phyloP scores from a whole-genome alignment of 2,797 vertebrate species.

The Sparus aurata region DNA sequence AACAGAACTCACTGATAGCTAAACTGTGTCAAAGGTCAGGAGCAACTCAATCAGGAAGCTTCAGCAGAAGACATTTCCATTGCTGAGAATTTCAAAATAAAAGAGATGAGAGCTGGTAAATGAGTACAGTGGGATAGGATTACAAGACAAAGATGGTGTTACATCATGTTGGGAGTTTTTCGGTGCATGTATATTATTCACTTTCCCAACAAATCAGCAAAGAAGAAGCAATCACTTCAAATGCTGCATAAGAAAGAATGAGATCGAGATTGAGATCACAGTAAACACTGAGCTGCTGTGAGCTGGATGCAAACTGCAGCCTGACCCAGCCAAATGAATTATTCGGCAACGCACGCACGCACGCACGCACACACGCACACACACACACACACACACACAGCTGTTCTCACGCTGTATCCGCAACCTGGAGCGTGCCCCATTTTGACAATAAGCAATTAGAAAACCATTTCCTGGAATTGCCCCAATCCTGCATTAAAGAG shows the following conservation, averaged over 20 bases:
- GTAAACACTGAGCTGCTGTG: constrained; percentile 28
- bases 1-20: not conserved
- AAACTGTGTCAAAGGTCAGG: constrained; percentile 20
- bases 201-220: not conserved
- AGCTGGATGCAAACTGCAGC: constrained; percentile 34
- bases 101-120: not conserved
- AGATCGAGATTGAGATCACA: not conserved
- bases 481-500: constrained; percentile 11
- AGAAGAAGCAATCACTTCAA: not conserved
- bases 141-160: too few species aligned
- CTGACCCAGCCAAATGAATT: constrained; percentile 44
- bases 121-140: too few species aligned
- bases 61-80: not conserved
- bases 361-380: not conserved
- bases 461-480: constrained; percentile 26
- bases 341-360: constrained; percentile 34
- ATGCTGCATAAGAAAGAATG: not conserved
- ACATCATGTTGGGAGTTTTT: not conserved
- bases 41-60: not conserved
- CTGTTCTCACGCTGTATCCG: constrained; percentile 22
- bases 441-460: constrained; percentile 39
- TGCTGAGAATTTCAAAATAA: not conserved
- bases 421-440: constrained; percentile 17
- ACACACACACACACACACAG: constrained; percentile 2
- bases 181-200: not conserved